Base-by-base conservation (phyloP, 2,797 vertebrate species). In the Kryptopterus vitreolus region DNA sequence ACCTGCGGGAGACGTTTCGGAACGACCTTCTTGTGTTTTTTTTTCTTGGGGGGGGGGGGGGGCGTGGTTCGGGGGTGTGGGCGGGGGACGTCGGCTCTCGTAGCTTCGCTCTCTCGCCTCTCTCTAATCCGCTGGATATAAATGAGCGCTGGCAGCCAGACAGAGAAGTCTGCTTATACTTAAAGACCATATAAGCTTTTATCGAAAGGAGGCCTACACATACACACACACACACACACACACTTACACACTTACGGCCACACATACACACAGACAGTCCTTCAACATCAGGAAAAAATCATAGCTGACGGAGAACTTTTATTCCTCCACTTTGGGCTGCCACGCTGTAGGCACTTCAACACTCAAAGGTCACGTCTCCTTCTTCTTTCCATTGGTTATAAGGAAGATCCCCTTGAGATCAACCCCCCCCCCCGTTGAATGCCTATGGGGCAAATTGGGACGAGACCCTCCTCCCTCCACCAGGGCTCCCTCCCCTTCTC, bases 171-270 rank as follows among this genome's bases (percentile, higher is more conserved):
- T 85, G 81, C 83, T 86, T 86, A 77, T 84, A 87, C 63, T 85
- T 87, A 87, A 88, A 87, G 83, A 66, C 85, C 85, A 84, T 85
- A 86, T 84, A 77, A 82, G 83, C 80, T 81, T 87, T 82, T 86
- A 85, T 83, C 65, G 72, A 86, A 83, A 82, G 72, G 80, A 77
- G 65, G 83, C 78, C 73, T 82, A 79, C 66, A 73, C 79, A 83
- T 61, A 79, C 73, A 84, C 76, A 38, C n/a, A 73, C 76, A 35
- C 24, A 65, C 53, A 2, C 12, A 43, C 31, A 43, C 24, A 10
- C 24, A 20, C 26, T n/a, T 50, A n/a, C 18, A 70, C 43, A 50
- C 43, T 9, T 43, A 69, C 66, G 52, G 16, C 20, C 46, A 50
- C n/a, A 50, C 46, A 70, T 3, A 53, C 48, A 72, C 26, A 31